A percentile compares a stretch with the other conserved stretches of the same genome.
phyloP scores from a whole-genome alignment of 2,888 invertebrate species.

The Metellina segmentata region DNA sequence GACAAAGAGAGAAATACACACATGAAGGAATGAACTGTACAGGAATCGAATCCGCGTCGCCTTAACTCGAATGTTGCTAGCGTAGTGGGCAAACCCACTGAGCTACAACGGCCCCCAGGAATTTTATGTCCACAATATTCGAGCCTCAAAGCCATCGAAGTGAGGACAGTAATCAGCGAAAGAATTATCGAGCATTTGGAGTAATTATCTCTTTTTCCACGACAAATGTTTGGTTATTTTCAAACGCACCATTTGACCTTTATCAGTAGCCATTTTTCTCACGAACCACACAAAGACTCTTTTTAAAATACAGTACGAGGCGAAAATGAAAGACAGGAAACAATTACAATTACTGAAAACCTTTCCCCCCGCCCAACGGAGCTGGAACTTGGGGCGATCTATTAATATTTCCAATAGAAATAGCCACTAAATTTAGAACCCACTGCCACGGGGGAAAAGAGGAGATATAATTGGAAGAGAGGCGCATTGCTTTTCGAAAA shows the following conservation, averaged over 20 bases:
- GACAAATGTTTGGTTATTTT: background rate
- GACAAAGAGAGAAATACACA: too few relatives aligned
- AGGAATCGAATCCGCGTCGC: too few relatives aligned
- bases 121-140: too few relatives aligned
- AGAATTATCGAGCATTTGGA: too few relatives aligned
- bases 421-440: slow-evolving; percentile 36
- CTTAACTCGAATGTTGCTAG: too few relatives aligned
- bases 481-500: slow-evolving; percentile 7
- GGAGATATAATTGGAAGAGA: slow-evolving; percentile 30
- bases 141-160: background rate
- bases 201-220: too few relatives aligned
- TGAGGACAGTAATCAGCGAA: background rate
- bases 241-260: slow-evolving; percentile 15
- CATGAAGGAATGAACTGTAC: too few relatives aligned
- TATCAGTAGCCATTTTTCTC: background rate
- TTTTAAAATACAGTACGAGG: background rate
- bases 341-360: slow-evolving; percentile 45
- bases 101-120: too few relatives aligned
- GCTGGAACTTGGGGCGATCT: slow-evolving; percentile 5
- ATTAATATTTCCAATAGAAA: slow-evolving; percentile 47
- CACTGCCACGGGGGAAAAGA: slow-evolving; percentile 15
- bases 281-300: background rate
- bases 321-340: slow-evolving; percentile 25
- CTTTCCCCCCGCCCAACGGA: background rate
- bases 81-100: too few relatives aligned